Evolutionary conservation across 2,113 vertebrate genomes (phyloP), one percentile per base, ranked within the genome.

Genomic region (Elephantulus edwardii): DNA sequence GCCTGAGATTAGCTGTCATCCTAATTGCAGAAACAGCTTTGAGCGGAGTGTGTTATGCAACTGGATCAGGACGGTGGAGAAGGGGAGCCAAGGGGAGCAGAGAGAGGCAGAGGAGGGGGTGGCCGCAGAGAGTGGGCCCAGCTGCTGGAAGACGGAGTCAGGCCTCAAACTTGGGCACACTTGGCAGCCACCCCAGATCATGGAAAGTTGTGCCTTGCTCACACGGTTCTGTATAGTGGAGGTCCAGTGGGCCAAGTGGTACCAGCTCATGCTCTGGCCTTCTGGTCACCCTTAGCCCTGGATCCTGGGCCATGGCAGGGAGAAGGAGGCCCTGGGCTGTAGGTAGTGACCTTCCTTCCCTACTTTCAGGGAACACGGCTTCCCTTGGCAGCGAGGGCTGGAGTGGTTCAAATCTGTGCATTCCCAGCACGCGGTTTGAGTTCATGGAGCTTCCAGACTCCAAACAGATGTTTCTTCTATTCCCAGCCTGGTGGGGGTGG

Each of bases 21-120:
- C 76, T 96, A 88, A 96, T 93, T 91, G 94, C 95, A 93, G 95
- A 96, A 92, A 94, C 96, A 94, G 96, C 92, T 94, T 38, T 62
- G 92, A 82, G 82, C 0, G 26, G 48, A 77, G 93, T 12, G 64
- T 83, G 93, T 95, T 96, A 90, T 66, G 89, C 92, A 96, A 91
- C 91, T 72, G 75, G 71, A 90, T 35, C 83, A 93, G 88, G 94
- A 93, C 83, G 13, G 58, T 4, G 85, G 74, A n/a, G 88, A 89
- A 50, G 66, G 5, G 1, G 30, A 13, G 96, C 95, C 96, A 93
- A 94, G 93, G 26, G 58, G 50, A 40, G 33, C 16, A 22, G 80
- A 78, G 5, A 1, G 42, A 46, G 19, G 79, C 5, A 17, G 35
- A 75, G 89, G 78, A 35, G 90, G 84, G 30, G 64, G 82, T 9